These are phyloP conservation scores for Lophotis ruficrista DNA, from an alignment of 2,113 vertebrate species.

Conservation along the genomic window DNA sequence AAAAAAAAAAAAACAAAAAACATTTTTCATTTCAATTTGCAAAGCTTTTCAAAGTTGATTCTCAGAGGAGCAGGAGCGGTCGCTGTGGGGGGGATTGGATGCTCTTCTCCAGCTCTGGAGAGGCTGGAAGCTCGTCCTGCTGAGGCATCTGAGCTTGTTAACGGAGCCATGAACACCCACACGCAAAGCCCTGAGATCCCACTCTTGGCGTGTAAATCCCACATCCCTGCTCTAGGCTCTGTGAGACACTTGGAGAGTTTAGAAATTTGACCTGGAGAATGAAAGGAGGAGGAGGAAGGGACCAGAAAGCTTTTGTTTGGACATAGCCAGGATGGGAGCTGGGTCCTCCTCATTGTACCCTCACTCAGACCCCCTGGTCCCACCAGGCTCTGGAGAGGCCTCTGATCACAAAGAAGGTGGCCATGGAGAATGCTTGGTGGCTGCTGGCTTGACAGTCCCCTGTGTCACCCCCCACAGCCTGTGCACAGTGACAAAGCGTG, in stretches of 20 bases:
- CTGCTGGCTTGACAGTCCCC: background rate
- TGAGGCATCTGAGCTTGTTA: background rate
- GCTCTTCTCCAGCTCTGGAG: background rate
- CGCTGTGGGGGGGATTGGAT: background rate
- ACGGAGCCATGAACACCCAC: background rate
- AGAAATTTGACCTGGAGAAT: background rate
- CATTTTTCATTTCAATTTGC: background rate
- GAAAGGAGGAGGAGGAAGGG: background rate
- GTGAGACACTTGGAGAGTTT: background rate
- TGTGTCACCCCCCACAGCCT: rapidly evolving
- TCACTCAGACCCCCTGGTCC: background rate
- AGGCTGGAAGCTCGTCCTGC: background rate
- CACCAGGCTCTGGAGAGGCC: background rate
- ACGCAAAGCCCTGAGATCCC: background rate
- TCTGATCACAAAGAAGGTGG: background rate
- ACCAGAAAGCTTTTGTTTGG: background rate
- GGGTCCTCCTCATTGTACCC: too few species aligned
- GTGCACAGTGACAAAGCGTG: rapidly evolving
- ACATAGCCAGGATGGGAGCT: background rate
- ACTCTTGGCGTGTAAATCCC: background rate
- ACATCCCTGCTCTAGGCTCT: background rate
- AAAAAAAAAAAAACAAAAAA: too few species aligned
- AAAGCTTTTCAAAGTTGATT: background rate
- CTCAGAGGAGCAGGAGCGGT: background rate
- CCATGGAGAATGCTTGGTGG: rapidly evolving